Conservation (phyloP, 1,140 invertebrate species). For the Orchesella cincta region DNA sequence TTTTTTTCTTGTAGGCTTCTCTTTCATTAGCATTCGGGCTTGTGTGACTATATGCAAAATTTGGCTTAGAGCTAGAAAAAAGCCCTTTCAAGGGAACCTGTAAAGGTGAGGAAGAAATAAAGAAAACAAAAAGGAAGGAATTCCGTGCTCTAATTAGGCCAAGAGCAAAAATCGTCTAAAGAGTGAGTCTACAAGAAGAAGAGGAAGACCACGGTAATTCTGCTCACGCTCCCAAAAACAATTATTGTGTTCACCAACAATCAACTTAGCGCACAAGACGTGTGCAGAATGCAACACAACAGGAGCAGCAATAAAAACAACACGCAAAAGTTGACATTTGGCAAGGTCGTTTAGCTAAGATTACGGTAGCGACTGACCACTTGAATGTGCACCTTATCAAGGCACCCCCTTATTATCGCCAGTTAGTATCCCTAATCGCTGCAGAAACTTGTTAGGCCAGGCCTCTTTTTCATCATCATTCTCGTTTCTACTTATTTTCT, state of each 20-base stretch:
- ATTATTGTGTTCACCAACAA: not conserved
- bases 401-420: not conserved
- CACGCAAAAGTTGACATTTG: not conserved
- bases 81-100: not conserved
- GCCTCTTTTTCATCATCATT: too few species aligned
- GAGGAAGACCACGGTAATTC: not conserved
- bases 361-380: not conserved
- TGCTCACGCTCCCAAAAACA: not conserved
- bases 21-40: too few species aligned
- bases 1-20: not conserved
- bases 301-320: too few species aligned
- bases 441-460: not conserved
- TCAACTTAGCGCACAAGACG: not conserved
- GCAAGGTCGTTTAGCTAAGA: not conserved
- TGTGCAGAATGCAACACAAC: too few species aligned
- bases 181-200: not conserved
- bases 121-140: not conserved
- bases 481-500: too few species aligned
- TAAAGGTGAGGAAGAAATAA: not conserved
- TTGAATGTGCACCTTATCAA: not conserved
- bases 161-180: conserved; percentile 7
- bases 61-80: not conserved
- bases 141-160: conserved; percentile 5
- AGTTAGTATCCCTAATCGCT: not conserved
- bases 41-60: too few species aligned